Conservation (phyloP, 1,140 invertebrate genomes). For the Anastrepha ludens region DNA sequence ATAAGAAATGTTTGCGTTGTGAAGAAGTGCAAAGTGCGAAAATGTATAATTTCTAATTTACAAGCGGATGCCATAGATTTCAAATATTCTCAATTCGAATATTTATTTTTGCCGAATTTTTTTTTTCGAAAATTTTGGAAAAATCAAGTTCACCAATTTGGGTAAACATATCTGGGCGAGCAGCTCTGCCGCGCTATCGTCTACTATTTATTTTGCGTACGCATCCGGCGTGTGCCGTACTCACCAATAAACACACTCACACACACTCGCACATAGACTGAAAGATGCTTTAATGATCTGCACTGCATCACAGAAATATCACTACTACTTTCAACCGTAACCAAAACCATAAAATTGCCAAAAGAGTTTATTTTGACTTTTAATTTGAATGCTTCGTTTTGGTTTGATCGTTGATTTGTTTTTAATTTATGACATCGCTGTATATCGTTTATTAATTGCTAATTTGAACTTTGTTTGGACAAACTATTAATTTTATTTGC, state of each 20-base stretch:
- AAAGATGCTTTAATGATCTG: neutral
- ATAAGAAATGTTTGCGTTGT: too few relatives aligned
- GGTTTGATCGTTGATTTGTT: slow-evolving; percentile 41
- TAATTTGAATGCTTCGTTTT: slow-evolving; percentile 35
- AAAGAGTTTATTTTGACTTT: slow-evolving; percentile 50
- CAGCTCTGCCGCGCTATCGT: slow-evolving; percentile 31
- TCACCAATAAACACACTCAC: neutral
- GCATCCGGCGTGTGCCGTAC: slow-evolving; percentile 58
- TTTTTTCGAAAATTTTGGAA: neutral
- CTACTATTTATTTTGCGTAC: slow-evolving; percentile 36
- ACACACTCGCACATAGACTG: neutral
- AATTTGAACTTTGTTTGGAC: slow-evolving; percentile 58
- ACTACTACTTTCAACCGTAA: neutral
- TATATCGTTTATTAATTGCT: slow-evolving; percentile 45
- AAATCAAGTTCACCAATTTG: slow-evolving; percentile 37
- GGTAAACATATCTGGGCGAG: neutral
- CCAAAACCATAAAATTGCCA: slow-evolving; percentile 34
- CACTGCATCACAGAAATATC: neutral
- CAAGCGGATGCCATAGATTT: neutral
- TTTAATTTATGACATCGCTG: slow-evolving; percentile 49
- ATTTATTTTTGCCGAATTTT: slow-evolving; percentile 4
- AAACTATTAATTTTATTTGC: slow-evolving; percentile 61
- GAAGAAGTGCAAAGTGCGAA: too few relatives aligned
- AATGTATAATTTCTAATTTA: neutral
- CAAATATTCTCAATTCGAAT: neutral